A percentile compares a stretch with the other conserved stretches of the same genome.
Conservation (phyloP, 2,797 vertebrate genomes). For the Syncerus caffer region DNA sequence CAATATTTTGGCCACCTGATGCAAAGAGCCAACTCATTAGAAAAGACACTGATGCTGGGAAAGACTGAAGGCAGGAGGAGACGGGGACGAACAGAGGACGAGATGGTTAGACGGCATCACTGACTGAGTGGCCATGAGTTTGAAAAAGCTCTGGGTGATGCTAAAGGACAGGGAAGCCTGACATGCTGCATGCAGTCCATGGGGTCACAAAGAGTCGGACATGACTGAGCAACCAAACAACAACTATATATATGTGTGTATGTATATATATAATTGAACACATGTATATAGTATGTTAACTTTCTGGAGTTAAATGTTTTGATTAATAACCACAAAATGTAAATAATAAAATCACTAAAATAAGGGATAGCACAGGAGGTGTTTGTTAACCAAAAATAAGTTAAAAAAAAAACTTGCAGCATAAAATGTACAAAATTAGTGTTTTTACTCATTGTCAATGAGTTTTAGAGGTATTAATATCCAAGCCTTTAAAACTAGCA, state of each 20-base stretch:
- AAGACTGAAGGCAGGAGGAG: background rate
- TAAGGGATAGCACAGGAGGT: background rate
- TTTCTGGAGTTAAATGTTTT: constrained; percentile 9
- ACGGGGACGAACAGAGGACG: background rate
- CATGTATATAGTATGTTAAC: background rate
- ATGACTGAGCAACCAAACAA: too few relatives aligned
- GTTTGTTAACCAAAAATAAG: background rate
- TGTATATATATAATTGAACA: background rate
- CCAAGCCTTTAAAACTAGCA: background rate
- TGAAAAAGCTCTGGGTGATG: background rate
- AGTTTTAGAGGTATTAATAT: constrained; percentile 10
- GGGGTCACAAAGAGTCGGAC: too few relatives aligned
- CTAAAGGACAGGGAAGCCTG: background rate
- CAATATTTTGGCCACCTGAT: background rate
- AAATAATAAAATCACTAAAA: constrained; percentile 33
- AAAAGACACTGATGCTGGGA: background rate
- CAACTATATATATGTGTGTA: too few relatives aligned
- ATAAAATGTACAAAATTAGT: background rate
- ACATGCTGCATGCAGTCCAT: background rate
- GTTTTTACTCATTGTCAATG: background rate
- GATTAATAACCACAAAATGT: background rate
- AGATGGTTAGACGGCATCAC: background rate
- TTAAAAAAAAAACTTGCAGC: background rate
- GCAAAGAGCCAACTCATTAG: background rate
- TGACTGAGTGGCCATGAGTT: background rate